phyloP scores from a whole-genome alignment of 2,113 vertebrate genomes.

The Scartelaos histophorus region DNA sequence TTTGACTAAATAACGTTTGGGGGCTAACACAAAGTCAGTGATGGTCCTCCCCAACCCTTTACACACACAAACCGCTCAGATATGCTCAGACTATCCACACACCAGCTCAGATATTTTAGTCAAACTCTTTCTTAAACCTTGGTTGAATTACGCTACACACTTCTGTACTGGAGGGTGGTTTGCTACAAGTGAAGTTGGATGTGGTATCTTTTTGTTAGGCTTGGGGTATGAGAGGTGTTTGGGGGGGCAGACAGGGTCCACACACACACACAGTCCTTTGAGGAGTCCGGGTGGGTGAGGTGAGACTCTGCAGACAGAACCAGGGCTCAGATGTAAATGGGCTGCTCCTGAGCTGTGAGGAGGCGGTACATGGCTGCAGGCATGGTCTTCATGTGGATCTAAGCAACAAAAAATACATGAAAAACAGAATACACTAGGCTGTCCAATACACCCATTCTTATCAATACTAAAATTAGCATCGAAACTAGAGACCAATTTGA shows the following conservation, averaged over 20 bases:
- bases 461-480: too few species aligned
- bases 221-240: background rate
- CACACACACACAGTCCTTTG: background rate
- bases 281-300: background rate
- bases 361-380: slow-evolving; percentile 9
- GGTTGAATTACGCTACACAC: background rate
- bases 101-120: background rate
- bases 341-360: slow-evolving; percentile 12
- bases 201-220: background rate
- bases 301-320: background rate
- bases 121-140: background rate
- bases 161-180: background rate
- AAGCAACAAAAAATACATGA: background rate
- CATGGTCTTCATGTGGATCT: slow-evolving; percentile 15
- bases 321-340: slow-evolving; percentile 9
- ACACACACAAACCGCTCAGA: background rate
- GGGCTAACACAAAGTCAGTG: background rate
- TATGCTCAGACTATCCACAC: background rate
- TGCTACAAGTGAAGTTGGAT: background rate
- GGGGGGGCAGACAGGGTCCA: background rate
- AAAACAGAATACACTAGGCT: too few species aligned
- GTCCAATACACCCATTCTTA: too few species aligned
- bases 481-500: too few species aligned
- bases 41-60: background rate
- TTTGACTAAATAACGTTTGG: background rate